Evolutionary conservation across 2,113 vertebrate genomes (phyloP), one percentile per base, ranked within the genome.

Genomic region (Coregonus clupeaformis): DNA sequence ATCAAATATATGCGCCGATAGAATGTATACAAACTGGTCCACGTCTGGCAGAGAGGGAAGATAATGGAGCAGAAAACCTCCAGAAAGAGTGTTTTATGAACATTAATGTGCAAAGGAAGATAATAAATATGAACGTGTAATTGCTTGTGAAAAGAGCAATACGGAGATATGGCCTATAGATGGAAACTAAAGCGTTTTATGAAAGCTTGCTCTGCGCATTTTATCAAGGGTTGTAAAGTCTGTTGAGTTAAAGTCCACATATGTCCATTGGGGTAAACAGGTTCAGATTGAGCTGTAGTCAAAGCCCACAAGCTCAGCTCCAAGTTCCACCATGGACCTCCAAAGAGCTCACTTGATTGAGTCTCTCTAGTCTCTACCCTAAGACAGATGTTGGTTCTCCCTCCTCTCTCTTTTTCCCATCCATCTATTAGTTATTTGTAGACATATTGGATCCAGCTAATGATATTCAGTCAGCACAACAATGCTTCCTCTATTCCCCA

Each of bases 21-120:
- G 66, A 79, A 65, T 64, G n/a, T 72, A 67, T 64, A 45, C 25
- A 79, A n/a, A 68, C n/a, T 52, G 13, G 6, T 27, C 60, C 36
- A 14, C n/a, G 7, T 30, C 13, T 73, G 66, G 29, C 14, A 16
- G 68, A 71, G 20, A 73, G 62, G 55, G 30, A 29, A 71, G 67
- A 71, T 83, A 81, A 83, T 83, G 20, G 65, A 76, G 36, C 62
- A 63, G 13, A 71, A 68, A 69, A 12, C 42, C 32, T 77, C 69
- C 73, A 73, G 71, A 68, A 71, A 45, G 12, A 20, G n/a, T 0
- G 32, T 71, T 79, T 75, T 65, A 49, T 69, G 6, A 47, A 77
- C 47, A 65, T 77, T 76, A 82, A 82, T 76, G 14, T 32, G 59
- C 68, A 79, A 78, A 67, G 76, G 74, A 79, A 47, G 67, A 77